Evolutionary conservation across 2,113 vertebrate genomes (phyloP).

Genomic region (Takifugu bimaculatus): DNA sequence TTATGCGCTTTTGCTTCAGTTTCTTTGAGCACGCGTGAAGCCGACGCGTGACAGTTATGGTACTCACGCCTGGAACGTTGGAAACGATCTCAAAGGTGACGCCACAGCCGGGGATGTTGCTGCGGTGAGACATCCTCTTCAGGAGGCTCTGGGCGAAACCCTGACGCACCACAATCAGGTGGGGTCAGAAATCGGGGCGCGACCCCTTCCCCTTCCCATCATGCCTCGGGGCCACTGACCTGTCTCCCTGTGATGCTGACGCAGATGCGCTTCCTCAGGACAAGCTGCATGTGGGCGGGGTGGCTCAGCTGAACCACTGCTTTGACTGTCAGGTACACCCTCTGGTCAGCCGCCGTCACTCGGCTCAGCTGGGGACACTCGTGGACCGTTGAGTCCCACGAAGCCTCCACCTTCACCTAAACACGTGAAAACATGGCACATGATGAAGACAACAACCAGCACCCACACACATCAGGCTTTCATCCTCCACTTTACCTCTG

Average conservation of each 20-base stretch:
- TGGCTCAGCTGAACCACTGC: constrained; percentile 87
- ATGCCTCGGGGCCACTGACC: constrained; percentile 21
- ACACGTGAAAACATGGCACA: not conserved
- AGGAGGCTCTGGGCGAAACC: constrained; percentile 92
- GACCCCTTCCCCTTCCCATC: too few species aligned
- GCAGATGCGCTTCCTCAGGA: constrained; percentile 90
- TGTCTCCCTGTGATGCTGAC: constrained; percentile 76
- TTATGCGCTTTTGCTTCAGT: not conserved
- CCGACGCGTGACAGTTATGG: not conserved
- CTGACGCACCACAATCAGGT: constrained; percentile 51
- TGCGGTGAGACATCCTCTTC: constrained; percentile 88
- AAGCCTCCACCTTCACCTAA: constrained; percentile 89
- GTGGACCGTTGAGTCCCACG: constrained; percentile 93
- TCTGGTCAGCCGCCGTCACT: constrained; percentile 72
- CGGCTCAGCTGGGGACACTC: constrained; percentile 85
- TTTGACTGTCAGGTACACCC: constrained; percentile 85
- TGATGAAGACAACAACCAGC: too few species aligned
- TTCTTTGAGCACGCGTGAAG: not conserved
- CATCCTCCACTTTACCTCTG: constrained; percentile 72
- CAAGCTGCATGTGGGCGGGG: constrained; percentile 87
- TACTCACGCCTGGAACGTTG: constrained; percentile 90
- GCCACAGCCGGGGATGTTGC: constrained; percentile 86
- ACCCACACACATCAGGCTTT: not conserved
- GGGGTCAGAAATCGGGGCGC: too few species aligned
- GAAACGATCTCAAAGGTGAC: constrained; percentile 95